Conservation (phyloP, 2,797 vertebrate species). For the Pelochelys cantorii region DNA sequence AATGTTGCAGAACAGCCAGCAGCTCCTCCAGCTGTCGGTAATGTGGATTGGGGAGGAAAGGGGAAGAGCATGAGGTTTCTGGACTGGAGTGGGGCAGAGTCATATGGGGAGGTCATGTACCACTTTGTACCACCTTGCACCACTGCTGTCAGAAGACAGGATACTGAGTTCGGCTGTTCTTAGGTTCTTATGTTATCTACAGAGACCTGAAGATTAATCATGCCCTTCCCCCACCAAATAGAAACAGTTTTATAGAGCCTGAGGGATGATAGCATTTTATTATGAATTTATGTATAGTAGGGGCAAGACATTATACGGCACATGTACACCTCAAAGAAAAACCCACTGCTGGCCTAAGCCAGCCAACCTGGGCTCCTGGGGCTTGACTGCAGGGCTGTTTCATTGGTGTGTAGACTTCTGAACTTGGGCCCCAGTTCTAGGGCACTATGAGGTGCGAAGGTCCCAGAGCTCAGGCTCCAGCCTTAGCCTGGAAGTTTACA, state of each 20-base stretch:
- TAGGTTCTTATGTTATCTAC: not conserved
- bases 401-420: too few species aligned
- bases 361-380: not conserved
- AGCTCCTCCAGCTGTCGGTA: too few species aligned
- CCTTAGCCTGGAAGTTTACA: not conserved
- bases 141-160: too few species aligned
- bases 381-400: too few species aligned
- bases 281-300: not conserved
- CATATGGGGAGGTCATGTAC: too few species aligned
- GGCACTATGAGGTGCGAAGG: too few species aligned
- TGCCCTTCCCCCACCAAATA: not conserved
- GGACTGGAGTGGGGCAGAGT: too few species aligned
- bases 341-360: not conserved
- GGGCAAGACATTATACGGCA: not conserved
- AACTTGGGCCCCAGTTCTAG: too few species aligned
- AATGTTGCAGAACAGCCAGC: too few species aligned
- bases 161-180: not conserved
- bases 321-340: not conserved
- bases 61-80: too few species aligned
- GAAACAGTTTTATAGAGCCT: not conserved
- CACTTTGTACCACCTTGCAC: too few species aligned
- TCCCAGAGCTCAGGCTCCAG: not conserved
- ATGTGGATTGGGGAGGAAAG: too few species aligned
- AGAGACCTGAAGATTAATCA: not conserved
- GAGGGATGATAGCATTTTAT: accelerated